Evolutionary conservation across 2,113 vertebrate species (phyloP), one percentile per base, ranked within the genome.

Genomic region (Centropus unirufus): DNA sequence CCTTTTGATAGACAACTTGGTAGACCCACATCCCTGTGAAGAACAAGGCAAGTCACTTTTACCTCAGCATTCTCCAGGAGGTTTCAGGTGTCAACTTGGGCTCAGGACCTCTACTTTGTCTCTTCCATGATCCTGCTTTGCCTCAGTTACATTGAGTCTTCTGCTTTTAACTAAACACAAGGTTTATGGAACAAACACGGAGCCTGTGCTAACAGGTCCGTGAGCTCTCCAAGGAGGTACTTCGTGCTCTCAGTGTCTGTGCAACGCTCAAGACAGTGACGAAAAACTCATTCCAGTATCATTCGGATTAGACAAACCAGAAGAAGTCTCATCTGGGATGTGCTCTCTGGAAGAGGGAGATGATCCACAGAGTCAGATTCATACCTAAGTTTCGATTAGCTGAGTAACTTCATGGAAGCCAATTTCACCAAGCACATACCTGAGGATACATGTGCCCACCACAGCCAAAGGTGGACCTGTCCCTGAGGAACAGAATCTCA

Each of bases 371-470:
- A 13, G 13, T 34, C 16, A 30, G 20, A 40, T 62, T 58, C 17
- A 24, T 6, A 15, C 4, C 16, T 15, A 27, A 90, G 14, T 18
- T 26, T 74, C 44, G 22, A 2, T 29, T 26, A 22, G 32, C 6
- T 32, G 18, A 79, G 51, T 40, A 52, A 22, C 63, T 36, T 73
- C 34, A n/a, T 8, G 32, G 72, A 49, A 77, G 27, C 7, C 30
- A 44, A 66, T 9, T 81, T 51, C 14, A 34, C 3, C 34, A 26
- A 73, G 40, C 19, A 44, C 4, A 2, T 3, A 4, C 46, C 66
- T 14, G 55, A 39, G 36, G 66, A 30, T 24, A 6, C 0, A 0
- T 3, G 5, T 20, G 23, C 32, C 62, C 36, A 49, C 17, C 49
- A 27, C 30, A 9, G 46, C 34, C 51, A 51, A 27, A 39, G 49